Evolutionary conservation across 2,888 invertebrate species (phyloP), one percentile per base, ranked within the genome.

Genomic region (Matsumyia berberina): DNA sequence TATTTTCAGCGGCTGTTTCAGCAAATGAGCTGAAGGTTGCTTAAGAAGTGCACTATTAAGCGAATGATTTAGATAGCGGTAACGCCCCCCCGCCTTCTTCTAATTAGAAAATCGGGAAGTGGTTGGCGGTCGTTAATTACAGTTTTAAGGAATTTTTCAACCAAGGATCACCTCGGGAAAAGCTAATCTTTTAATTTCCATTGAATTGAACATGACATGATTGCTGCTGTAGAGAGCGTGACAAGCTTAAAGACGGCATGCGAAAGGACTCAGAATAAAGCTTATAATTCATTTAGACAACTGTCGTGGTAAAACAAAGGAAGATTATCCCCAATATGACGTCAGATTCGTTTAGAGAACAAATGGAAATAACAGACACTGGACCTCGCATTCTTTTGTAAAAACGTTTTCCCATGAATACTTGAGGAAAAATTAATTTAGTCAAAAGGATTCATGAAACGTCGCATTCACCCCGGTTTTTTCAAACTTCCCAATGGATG

Each of bases 1-100:
- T 60, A 78, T 78, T 82, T 78, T 72, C 72, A 72, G 46, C 44
- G 60, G 60, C 53, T 69, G 57, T 64, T 46, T 64, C 33, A 46
- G 49, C 53, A 80, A 74, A 67, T 62, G 67, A 55, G 58, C 9
- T 78, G 42, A 46, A 35, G 60, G 44, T 53, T 33, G n/a, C 9
- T 57, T 33, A 57, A 64, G 57, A 72, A 58, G 37, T 39, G 49
- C 57, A 39, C 64, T 37, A 74, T 57, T 57, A 37, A 12, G 33
- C 37, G 46, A 37, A 42, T 55, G 17, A 46, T 19, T 17, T 55
- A 46, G 1, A 33, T 35, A n/a, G 24, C 35, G 29, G 31, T 31
- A n/a, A 24, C 3, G 8, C 12, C 17, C 24, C 17, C 9, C 19
- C 9, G 31, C 35, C 39, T 35, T 2, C 19, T 37, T 64, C 5